These are phyloP conservation scores for Remorina albescens DNA, from an alignment of 2,797 vertebrate genomes.

Conservation along the genomic window DNA sequence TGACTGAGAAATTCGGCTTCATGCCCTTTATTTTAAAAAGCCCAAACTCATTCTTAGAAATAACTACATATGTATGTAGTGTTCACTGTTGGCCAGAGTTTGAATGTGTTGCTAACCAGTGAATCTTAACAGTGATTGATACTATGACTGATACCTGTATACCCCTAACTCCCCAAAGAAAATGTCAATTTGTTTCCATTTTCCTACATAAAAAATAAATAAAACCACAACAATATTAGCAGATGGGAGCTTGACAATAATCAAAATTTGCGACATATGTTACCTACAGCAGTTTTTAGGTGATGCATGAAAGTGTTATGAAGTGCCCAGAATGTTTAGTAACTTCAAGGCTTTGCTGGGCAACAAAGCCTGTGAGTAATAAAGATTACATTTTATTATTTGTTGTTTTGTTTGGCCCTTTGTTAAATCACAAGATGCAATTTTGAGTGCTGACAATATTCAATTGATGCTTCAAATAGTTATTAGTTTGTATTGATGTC, in stretches of 20 bases:
- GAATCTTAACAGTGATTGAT: no score
- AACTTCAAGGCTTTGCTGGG: background rate
- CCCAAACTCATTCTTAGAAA: background rate
- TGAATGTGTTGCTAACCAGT: background rate
- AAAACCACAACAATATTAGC: background rate
- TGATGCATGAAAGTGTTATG: background rate
- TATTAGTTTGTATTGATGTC: background rate
- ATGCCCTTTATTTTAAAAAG: background rate
- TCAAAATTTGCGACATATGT: background rate
- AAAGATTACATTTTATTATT: conserved; percentile 7
- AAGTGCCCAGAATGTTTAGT: conserved; percentile 11
- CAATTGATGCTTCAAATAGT: background rate
- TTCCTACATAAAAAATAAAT: no score
- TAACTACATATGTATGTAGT: background rate
- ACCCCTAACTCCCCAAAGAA: no score
- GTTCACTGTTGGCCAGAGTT: no score
- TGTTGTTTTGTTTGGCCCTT: background rate
- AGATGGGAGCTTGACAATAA: background rate
- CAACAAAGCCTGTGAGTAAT: background rate
- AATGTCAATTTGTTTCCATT: no score
- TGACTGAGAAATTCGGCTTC: background rate
- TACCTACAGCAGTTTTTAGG: background rate
- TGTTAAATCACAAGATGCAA: background rate
- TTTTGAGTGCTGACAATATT: background rate
- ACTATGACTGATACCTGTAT: no score